Evolutionary conservation across 2,113 vertebrate genomes (phyloP).

Genomic region (Actenoides hombroni): DNA sequence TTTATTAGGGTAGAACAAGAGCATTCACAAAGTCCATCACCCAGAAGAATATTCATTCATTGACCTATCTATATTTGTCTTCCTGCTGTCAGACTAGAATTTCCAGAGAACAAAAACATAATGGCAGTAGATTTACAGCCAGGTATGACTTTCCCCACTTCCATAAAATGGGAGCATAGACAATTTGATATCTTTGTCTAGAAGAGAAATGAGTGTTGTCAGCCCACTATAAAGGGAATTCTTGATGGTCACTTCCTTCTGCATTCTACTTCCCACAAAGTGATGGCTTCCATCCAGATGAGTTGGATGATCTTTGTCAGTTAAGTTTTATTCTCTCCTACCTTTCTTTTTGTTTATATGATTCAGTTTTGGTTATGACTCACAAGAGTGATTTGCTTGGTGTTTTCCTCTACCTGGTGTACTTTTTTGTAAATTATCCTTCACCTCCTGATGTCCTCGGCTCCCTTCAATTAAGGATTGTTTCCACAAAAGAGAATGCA

Average conservation of each 20-base stretch:
- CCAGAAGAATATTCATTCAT: not conserved
- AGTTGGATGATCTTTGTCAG: not conserved
- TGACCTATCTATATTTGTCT: constrained; percentile 12
- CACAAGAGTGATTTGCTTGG: not conserved
- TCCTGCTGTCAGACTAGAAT: not conserved
- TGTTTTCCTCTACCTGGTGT: not conserved
- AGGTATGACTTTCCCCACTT: constrained; percentile 14
- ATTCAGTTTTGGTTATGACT: not conserved
- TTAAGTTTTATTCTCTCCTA: not conserved
- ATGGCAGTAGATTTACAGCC: constrained; percentile 15
- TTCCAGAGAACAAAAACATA: not conserved
- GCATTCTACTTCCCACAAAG: constrained; percentile 24
- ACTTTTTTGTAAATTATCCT: not conserved
- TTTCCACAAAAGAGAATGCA: not conserved
- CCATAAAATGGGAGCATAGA: not conserved
- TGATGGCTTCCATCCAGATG: not conserved
- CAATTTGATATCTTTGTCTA: not conserved
- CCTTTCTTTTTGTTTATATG: not conserved
- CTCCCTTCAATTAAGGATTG: not conserved
- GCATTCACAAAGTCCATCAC: not conserved
- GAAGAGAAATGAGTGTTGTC: constrained; percentile 5
- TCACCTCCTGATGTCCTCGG: not conserved
- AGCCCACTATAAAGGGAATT: constrained; percentile 1
- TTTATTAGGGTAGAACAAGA: not conserved
- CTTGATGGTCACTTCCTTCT: constrained; percentile 31